phyloP scores from a whole-genome alignment of 2,888 invertebrate species.

The Tipula vernalis region DNA sequence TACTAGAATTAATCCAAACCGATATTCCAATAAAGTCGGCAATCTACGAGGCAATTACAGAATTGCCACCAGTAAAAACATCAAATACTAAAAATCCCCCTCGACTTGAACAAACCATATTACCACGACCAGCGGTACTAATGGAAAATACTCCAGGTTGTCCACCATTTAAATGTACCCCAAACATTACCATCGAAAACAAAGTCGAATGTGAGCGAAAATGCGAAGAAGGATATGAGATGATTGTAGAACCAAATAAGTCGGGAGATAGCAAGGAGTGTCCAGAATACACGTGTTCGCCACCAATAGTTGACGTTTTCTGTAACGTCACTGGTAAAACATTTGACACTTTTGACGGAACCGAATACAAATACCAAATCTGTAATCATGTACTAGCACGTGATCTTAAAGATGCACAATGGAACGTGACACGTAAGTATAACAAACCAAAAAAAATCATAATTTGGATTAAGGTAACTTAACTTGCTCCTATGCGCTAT shows the following conservation, averaged over 20 bases:
- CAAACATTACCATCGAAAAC: not conserved
- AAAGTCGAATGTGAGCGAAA: not conserved
- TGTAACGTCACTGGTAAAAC: conserved; percentile 55
- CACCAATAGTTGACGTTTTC: conserved; percentile 48
- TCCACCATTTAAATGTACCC: not conserved
- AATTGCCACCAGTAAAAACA: not conserved
- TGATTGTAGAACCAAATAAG: conserved; percentile 37
- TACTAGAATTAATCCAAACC: not conserved
- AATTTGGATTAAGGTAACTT: not conserved
- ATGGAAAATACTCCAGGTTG: not conserved
- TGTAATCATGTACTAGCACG: conserved; percentile 69
- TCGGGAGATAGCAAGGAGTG: conserved; percentile 34
- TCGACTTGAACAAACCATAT: not conserved
- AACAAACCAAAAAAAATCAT: not conserved
- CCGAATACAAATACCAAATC: conserved; percentile 67
- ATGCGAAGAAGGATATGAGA: conserved; percentile 36
- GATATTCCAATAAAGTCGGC: not conserved
- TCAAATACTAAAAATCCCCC: not conserved
- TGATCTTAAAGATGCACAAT: conserved; percentile 51
- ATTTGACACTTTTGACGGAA: conserved; percentile 70
- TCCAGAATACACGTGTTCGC: conserved; percentile 48
- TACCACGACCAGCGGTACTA: not conserved
- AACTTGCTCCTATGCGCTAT: too few species aligned
- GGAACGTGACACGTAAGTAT: conserved; percentile 55
- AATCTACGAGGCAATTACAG: not conserved